Base-by-base conservation (phyloP, 2,113 vertebrate species). In the Malurus melanocephalus region DNA sequence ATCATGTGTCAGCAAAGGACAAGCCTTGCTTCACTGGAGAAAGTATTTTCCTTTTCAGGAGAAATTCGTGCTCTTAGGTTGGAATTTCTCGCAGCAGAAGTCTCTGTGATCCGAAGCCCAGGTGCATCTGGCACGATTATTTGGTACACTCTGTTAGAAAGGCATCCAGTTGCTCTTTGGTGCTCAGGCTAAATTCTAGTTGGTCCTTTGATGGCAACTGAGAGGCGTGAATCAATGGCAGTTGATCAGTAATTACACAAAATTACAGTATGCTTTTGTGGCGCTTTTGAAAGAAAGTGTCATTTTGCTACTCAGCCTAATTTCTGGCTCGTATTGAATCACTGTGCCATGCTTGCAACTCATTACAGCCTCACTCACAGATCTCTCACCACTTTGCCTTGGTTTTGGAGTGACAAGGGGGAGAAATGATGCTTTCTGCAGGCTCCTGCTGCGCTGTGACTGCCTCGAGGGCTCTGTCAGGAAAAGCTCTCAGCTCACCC, bases 241-340 rank as follows among this genome's bases (percentile, higher is more conserved):
- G 77, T 51, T 86, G 90, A 89, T 91, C 90, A 81, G 67, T 90
- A 94, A 94, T 90, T 86, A 92, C 30, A 92, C 69, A 93, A 94
- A 92, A 94, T 94, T 91, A 76, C 73, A 87, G 93, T 67, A 85
- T 87, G 78, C 80, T 92, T 91, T 93, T 88, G 83, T 92, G 75
- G 42, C 75, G 75, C 68, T 93, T 86, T 89, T 81, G 65, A 74
- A 94, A 92, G 57, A 49, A 93, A 96, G 77, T 73, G 85, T 91
- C 85, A 82, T 89, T 91, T 94, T 93, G 84, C 85, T 91, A 87
- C 66, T 92, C 86, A 52, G 71, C 59, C 61, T 95, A 95, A 95
- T 93, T 94, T 89, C 80, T 95, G 81, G 86, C 89, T 92, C 80
- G 67, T 45, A 66, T 84, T 92, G 87, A 94, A 93, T 95, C 73